phyloP scores from a whole-genome alignment of 2,888 invertebrate genomes.

The Coelopa pilipes region DNA sequence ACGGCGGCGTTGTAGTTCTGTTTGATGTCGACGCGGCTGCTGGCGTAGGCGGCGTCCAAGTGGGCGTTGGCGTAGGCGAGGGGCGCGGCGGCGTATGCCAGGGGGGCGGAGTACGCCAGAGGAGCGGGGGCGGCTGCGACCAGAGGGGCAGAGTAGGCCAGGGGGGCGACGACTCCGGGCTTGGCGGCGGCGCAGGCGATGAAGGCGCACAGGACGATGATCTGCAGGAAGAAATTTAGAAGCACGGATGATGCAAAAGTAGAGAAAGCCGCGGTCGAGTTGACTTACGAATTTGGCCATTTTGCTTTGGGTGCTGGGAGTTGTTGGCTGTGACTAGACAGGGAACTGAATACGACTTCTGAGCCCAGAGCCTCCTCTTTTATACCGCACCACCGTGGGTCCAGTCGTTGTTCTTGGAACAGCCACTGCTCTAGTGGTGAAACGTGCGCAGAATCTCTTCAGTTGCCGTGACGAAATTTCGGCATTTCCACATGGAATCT shows the following conservation, averaged over 20 bases:
- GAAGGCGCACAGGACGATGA: constrained; percentile 41
- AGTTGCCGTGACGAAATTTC: background rate
- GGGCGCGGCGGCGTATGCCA: constrained; percentile 36
- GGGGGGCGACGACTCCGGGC: constrained; percentile 38
- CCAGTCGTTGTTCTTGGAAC: constrained; percentile 11
- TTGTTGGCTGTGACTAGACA: constrained; percentile 19
- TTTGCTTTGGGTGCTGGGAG: constrained; percentile 9
- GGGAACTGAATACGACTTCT: constrained; percentile 19
- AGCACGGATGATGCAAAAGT: background rate
- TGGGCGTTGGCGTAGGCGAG: constrained; percentile 42
- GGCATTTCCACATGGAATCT: constrained; percentile 12
- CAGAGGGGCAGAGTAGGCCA: constrained; percentile 34
- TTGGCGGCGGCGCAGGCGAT: constrained; percentile 44
- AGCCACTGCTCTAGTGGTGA: background rate
- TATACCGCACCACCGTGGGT: constrained; percentile 21
- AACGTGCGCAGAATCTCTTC: constrained; percentile 29
- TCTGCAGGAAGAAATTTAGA: constrained; percentile 25
- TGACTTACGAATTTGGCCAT: constrained; percentile 40
- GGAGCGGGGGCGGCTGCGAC: constrained; percentile 35
- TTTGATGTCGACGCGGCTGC: constrained; percentile 38
- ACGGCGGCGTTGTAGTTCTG: constrained; percentile 42
- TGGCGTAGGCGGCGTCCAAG: constrained; percentile 40
- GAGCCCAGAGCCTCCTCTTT: background rate
- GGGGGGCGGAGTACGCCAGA: constrained; percentile 9
- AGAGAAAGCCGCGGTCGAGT: background rate